phyloP scores from a whole-genome alignment of 2,888 invertebrate species.

The Epinotia ramella region DNA sequence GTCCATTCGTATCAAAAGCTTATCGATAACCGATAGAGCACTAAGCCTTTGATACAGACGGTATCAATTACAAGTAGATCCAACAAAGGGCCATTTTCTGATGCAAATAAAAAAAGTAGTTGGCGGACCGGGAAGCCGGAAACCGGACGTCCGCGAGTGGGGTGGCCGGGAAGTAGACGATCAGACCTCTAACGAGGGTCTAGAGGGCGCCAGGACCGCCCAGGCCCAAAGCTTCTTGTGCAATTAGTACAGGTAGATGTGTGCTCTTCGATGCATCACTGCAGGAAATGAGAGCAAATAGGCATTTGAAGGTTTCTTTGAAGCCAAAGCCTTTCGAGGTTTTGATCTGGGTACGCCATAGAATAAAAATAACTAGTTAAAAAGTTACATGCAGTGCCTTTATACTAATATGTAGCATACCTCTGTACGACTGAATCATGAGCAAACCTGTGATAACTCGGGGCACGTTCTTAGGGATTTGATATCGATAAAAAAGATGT shows the following conservation, averaged over 20 bases:
- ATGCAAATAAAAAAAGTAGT: conserved; percentile 60
- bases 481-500: too few species aligned
- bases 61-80: conserved; percentile 42
- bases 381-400: not conserved
- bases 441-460: too few species aligned
- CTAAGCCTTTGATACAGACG: conserved; percentile 37
- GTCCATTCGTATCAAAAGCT: conserved; percentile 33
- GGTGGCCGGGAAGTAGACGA: conserved; percentile 67
- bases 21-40: conserved; percentile 33
- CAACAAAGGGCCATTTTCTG: conserved; percentile 44
- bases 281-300: conserved; percentile 36
- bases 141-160: conserved; percentile 64
- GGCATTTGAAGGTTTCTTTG: not conserved
- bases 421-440: too few species aligned
- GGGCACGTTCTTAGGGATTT: too few species aligned
- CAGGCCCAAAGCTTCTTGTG: conserved; percentile 37
- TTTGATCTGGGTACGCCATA: too few species aligned
- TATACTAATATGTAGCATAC: not conserved
- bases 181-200: conserved; percentile 68
- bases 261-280: conserved; percentile 36
- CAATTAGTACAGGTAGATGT: conserved; percentile 44
- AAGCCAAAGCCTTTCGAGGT: conserved; percentile 1
- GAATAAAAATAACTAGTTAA: not conserved
- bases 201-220: conserved; percentile 49
- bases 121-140: conserved; percentile 62